Conservation (phyloP, 2,888 invertebrate species). For the Bellardia pandia region DNA sequence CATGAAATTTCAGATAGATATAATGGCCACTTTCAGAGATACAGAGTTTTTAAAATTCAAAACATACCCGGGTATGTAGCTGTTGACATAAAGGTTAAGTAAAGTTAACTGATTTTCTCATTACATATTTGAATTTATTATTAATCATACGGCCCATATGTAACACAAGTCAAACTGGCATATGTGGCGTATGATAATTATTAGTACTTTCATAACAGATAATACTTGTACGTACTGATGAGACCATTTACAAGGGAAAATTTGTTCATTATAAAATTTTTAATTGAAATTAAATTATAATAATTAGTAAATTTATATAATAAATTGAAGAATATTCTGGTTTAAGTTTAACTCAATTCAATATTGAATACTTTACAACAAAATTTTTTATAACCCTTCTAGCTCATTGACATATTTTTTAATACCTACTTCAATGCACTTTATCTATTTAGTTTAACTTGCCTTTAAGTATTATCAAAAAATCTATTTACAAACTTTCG, state of each 20-base stretch:
- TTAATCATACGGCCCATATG: background rate
- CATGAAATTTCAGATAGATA: too few species aligned
- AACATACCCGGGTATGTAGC: too few species aligned
- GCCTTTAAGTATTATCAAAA: background rate
- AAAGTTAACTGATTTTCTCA: too few species aligned
- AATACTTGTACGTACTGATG: background rate
- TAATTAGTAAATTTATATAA: too few species aligned
- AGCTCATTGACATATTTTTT: conserved; percentile 3
- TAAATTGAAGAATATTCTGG: too few species aligned
- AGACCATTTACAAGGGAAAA: background rate
- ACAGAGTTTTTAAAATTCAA: too few species aligned
- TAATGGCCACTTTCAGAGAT: too few species aligned
- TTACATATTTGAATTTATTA: background rate
- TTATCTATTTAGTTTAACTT: conserved; percentile 1
- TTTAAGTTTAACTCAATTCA: background rate
- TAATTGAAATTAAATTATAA: too few species aligned
- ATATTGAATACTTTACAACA: background rate
- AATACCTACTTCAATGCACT: background rate
- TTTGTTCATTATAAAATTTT: too few species aligned
- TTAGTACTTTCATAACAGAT: background rate
- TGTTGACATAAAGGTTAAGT: too few species aligned
- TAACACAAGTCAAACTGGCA: background rate
- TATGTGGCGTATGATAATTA: conserved; percentile 1
- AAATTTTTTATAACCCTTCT: background rate
- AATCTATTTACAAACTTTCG: conserved; percentile 41